These are phyloP conservation scores for Penaeus monodon DNA, from an alignment of 2,888 invertebrate species.

Conservation along the genomic window DNA sequence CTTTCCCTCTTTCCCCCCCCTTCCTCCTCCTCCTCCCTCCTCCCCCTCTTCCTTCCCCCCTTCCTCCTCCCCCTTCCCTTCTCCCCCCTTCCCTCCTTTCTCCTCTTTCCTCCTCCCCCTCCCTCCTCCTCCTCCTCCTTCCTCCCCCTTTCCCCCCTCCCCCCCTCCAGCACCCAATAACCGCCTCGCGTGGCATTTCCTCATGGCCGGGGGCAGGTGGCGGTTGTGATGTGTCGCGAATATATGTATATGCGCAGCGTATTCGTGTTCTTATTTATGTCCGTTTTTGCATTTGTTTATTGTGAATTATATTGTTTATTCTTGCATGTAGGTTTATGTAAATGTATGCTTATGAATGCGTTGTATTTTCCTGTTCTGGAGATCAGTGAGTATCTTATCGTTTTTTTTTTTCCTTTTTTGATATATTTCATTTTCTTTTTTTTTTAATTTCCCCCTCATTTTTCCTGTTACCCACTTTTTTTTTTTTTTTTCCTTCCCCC, in stretches of 20 bases:
- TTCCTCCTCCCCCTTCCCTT: background rate
- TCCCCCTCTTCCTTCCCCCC: background rate
- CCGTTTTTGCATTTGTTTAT: slow-evolving; percentile 14
- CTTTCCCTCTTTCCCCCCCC: background rate
- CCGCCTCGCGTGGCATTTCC: slow-evolving; percentile 35
- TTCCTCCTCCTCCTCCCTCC: background rate
- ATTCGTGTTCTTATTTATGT: background rate
- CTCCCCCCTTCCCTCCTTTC: background rate
- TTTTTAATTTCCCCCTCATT: too few relatives aligned
- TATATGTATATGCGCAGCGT: slow-evolving; percentile 31
- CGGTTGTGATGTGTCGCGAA: slow-evolving; percentile 1
- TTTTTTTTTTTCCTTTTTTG: too few relatives aligned
- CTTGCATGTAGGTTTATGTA: too few relatives aligned
- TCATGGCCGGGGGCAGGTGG: slow-evolving; percentile 43
- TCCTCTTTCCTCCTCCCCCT: background rate
- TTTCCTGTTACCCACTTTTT: background rate
- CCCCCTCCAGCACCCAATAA: slow-evolving; percentile 4
- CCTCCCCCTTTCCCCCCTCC: background rate
- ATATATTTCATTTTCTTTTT: too few relatives aligned
- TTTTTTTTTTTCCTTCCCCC: background rate
- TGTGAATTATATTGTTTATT: too few relatives aligned
- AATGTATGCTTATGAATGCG: too few relatives aligned
- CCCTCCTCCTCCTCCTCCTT: background rate
- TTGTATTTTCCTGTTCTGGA: too few relatives aligned
- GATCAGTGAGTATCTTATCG: too few relatives aligned